Evolutionary conservation across 2,888 invertebrate species (phyloP).

Genomic region (Adineta ricciae): DNA sequence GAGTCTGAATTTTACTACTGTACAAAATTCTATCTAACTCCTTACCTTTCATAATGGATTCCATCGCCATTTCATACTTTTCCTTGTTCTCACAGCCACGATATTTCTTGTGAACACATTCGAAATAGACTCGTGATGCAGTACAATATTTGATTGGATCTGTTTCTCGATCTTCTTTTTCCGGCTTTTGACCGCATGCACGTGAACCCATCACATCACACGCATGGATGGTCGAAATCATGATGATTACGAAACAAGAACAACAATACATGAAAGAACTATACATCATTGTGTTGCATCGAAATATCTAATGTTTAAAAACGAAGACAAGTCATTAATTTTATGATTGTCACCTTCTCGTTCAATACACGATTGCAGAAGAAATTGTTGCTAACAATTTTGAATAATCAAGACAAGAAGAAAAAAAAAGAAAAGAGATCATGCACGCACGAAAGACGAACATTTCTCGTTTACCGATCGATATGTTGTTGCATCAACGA

Average conservation of each 20-base stretch:
- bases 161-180: slow-evolving; percentile 30
- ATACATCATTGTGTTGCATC: background rate
- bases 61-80: slow-evolving; percentile 30
- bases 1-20: too few relatives aligned
- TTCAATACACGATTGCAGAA: background rate
- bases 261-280: background rate
- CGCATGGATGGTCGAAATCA: background rate
- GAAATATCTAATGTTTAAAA: background rate
- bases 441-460: background rate
- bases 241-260: background rate
- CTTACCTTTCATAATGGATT: slow-evolving; percentile 29
- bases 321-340: background rate
- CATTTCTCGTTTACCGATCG: background rate
- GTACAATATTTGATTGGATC: slow-evolving; percentile 31
- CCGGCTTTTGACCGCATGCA: slow-evolving; percentile 28
- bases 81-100: slow-evolving; percentile 27
- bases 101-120: slow-evolving; percentile 34
- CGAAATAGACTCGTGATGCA: slow-evolving; percentile 21
- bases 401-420: background rate
- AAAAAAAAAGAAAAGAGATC: background rate
- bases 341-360: background rate
- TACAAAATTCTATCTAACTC: too few relatives aligned
- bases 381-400: background rate
- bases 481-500: background rate
- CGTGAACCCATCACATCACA: slow-evolving; percentile 33